Percentiles rank a stretch among this genome's conserved stretches.
phyloP scores from a whole-genome alignment of 2,113 vertebrate genomes.

The Asarcornis scutulata region DNA sequence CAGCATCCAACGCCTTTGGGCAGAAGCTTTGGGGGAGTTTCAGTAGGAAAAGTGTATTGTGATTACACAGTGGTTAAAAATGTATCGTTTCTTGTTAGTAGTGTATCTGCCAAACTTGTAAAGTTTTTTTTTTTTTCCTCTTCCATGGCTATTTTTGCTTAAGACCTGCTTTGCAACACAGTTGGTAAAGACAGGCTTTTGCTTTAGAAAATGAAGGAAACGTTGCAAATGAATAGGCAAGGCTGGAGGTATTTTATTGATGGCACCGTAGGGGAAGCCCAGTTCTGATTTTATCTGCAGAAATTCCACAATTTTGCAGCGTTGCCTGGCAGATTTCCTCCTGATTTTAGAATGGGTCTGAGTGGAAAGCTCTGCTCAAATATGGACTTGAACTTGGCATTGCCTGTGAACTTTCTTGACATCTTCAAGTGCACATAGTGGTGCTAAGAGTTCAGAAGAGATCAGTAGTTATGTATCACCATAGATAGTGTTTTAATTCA shows the following conservation, averaged over 20 bases:
- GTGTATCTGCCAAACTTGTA: not conserved
- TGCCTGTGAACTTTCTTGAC: not conserved
- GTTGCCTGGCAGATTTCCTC: not conserved
- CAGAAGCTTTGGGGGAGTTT: not conserved
- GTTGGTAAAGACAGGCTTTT: not conserved
- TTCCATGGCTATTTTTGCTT: not conserved
- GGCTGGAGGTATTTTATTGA: not conserved
- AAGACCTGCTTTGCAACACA: not conserved
- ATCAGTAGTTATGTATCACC: not conserved
- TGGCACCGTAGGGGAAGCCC: not conserved
- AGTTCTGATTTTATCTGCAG: not conserved
- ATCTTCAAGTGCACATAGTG: not conserved
- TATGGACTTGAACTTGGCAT: not conserved
- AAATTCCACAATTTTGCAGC: not conserved
- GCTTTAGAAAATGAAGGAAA: not conserved
- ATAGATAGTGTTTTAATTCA: not conserved
- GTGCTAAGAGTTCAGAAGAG: not conserved
- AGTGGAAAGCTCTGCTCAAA: not conserved
- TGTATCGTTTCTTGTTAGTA: not conserved
- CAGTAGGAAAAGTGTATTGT: not conserved
- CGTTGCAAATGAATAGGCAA: not conserved
- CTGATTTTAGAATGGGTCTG: not conserved
- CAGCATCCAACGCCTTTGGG: not conserved
- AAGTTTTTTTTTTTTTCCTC: not conserved
- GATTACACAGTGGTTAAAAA: not conserved